phyloP scores from a whole-genome alignment of 2,888 invertebrate genomes.

The Nomada fabriciana region DNA sequence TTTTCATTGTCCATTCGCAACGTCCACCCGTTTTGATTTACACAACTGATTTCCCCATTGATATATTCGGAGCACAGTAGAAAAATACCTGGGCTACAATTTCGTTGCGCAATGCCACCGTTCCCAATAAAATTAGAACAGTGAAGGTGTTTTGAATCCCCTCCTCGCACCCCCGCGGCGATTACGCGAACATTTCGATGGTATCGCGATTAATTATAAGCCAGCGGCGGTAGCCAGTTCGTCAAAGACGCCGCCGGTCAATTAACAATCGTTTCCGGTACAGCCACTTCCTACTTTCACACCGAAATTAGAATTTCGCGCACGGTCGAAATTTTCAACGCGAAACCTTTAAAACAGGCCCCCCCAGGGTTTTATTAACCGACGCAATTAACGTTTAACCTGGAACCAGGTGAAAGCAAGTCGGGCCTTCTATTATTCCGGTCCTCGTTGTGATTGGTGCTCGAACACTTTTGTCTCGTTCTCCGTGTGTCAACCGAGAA shows the following conservation, averaged over 20 bases:
- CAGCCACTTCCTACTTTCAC: constrained; percentile 51
- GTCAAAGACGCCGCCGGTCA: not conserved
- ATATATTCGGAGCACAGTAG: no score
- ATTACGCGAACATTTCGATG: constrained; percentile 1
- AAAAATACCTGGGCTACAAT: no score
- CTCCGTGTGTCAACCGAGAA: not conserved
- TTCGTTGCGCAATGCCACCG: no score
- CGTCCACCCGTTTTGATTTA: no score
- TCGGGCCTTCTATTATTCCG: constrained; percentile 41
- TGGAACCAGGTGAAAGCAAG: constrained; percentile 57
- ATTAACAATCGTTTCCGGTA: constrained; percentile 22
- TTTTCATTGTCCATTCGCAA: no score
- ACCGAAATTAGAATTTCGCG: constrained; percentile 60
- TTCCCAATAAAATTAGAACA: constrained; percentile 1
- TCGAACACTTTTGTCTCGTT: constrained; percentile 7
- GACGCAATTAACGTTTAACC: constrained; percentile 53
- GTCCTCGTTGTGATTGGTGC: constrained; percentile 7
- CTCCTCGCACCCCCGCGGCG: not conserved
- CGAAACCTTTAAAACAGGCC: constrained; percentile 15
- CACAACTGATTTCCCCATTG: no score
- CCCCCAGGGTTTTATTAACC: constrained; percentile 46
- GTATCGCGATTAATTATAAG: not conserved
- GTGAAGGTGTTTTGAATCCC: not conserved
- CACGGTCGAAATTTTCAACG: constrained; percentile 5
- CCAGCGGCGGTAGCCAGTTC: not conserved